phyloP scores from a whole-genome alignment of 2,888 invertebrate genomes.

The Sphinx pinastri region DNA sequence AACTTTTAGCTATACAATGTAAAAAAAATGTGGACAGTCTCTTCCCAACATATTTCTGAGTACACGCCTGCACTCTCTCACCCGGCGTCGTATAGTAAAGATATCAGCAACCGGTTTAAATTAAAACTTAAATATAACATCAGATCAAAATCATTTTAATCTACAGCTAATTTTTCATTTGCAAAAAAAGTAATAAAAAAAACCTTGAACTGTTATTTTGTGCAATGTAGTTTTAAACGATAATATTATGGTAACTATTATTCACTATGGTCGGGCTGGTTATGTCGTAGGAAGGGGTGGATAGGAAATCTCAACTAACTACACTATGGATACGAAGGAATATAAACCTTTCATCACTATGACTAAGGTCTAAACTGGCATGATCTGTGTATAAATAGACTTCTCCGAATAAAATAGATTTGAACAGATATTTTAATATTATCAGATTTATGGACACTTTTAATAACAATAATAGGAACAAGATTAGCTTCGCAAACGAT shows the following conservation, averaged over 20 bases:
- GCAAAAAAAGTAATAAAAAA: slow-evolving; percentile 47
- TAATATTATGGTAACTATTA: slow-evolving; percentile 59
- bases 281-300: slow-evolving; percentile 4
- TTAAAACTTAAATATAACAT: slow-evolving; percentile 45
- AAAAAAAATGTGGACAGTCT: neutral
- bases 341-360: neutral
- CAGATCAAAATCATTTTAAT: slow-evolving; percentile 57
- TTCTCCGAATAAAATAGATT: slow-evolving; percentile 16
- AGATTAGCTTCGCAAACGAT: slow-evolving; percentile 11
- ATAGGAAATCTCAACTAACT: neutral
- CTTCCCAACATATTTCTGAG: neutral
- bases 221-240: slow-evolving; percentile 54
- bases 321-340: neutral
- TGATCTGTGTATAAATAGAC: slow-evolving; percentile 2
- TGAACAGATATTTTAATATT: slow-evolving; percentile 1
- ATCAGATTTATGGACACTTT: slow-evolving; percentile 16
- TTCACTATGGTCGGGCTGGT: slow-evolving; percentile 31
- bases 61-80: slow-evolving; percentile 1
- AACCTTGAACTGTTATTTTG: slow-evolving; percentile 62
- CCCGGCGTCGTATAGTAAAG: slow-evolving; percentile 25
- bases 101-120: slow-evolving; percentile 40
- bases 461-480: slow-evolving; percentile 18
- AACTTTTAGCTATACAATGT: neutral
- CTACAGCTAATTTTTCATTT: slow-evolving; percentile 46
- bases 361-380: neutral